Evolutionary conservation across 2,797 vertebrate species (phyloP), one percentile per base, ranked within the genome.

Genomic region (Bufotes viridis): DNA sequence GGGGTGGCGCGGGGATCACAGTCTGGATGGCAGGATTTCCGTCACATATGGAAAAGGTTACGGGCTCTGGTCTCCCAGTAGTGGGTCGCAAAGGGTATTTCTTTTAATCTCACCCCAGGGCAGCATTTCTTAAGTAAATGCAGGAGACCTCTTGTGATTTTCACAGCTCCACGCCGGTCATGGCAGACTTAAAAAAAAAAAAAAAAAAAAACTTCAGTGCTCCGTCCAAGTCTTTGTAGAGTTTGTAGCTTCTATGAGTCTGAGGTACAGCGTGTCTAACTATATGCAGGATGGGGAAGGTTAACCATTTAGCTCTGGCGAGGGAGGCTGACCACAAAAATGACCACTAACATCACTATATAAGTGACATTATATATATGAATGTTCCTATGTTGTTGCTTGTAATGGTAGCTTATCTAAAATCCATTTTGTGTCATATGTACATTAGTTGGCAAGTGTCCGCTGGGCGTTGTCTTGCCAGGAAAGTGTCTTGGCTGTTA

Each of bases 1-100:
- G 79, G 81, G 88, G 84, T 86, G 74, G 72, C 63, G 80, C 75
- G 53, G 80, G 80, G 84, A 78, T 89, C 84, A n/a, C 60, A 82
- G 84, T 89, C 88, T 89, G 24, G 72, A 89, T 89, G 84, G 84
- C 70, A 86, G 89, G 82, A 81, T 92, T 93, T 93, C 92, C 93
- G 93, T 91, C 91, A 7, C 92, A 93, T 91, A 87, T 92, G 92
- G 93, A 93, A 91, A 85, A 90, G 87, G 92, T 93, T 92, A 93
- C 18, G 87, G 90, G 86, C 90, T 91, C 93, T 90, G 87, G 15
- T 83, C 92, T 92, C 90, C 88, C 90, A 91, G 91, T 81, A 0
- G 0, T 91, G 91, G 74, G 92, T 91, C 91, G 88, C 0, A 0
- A 80, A 4, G 89, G 90, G 63, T 87, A 92, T 89, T 84, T 85